Conservation (phyloP, 2,888 invertebrate genomes). For the Mesorhabditis sp. region DNA sequence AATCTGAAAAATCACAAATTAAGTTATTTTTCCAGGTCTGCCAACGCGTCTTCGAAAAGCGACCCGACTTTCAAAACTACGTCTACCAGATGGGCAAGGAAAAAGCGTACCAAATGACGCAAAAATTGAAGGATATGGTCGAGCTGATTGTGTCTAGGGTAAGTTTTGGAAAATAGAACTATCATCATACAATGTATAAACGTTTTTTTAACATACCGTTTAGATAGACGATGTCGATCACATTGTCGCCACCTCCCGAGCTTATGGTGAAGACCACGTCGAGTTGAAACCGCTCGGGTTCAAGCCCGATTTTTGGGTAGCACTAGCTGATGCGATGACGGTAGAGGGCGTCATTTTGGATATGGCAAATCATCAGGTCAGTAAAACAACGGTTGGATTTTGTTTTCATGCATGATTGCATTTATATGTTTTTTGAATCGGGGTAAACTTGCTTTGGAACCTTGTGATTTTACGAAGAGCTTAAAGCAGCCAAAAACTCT, state of each 20-base stretch:
- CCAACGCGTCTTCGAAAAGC: conserved; percentile 54
- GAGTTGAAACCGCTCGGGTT: conserved; percentile 51
- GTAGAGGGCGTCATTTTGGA: conserved; percentile 55
- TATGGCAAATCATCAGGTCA: conserved; percentile 50
- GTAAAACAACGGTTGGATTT: background rate
- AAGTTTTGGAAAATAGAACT: conserved; percentile 14
- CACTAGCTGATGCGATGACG: conserved; percentile 55
- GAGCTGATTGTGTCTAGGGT: conserved; percentile 51
- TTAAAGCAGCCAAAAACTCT: no score
- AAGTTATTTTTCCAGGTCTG: conserved; percentile 28
- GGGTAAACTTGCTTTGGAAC: no score
- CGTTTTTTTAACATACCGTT: conserved; percentile 15
- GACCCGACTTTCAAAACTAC: conserved; percentile 49
- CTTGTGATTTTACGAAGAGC: no score
- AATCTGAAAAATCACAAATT: background rate
- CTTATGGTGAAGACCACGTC: conserved; percentile 54
- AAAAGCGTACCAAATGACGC: conserved; percentile 40
- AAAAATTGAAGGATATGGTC: conserved; percentile 43
- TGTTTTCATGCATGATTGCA: conserved; percentile 4
- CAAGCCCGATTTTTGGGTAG: conserved; percentile 58
- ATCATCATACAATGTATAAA: background rate
- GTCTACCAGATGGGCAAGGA: conserved; percentile 48
- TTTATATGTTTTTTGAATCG: background rate
- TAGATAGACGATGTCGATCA: conserved; percentile 51
- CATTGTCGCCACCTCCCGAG: conserved; percentile 37